phyloP scores from a whole-genome alignment of 2,888 invertebrate species.

The Mongoloraphidia duomilia region DNA sequence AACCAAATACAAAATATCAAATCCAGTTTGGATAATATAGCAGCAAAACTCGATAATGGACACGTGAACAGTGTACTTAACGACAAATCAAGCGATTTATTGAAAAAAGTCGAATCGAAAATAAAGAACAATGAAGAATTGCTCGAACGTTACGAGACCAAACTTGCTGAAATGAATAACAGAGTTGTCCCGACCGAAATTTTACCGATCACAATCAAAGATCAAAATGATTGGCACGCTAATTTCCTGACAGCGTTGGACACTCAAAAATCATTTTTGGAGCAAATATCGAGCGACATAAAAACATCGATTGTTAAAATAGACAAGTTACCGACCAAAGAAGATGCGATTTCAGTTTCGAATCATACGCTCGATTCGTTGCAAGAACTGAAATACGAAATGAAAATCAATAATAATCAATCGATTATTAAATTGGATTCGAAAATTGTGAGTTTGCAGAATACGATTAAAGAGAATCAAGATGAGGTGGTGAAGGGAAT shows the following conservation, averaged over 20 bases:
- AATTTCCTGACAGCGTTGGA: slow-evolving; percentile 23
- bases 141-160: slow-evolving; percentile 40
- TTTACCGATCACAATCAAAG: slow-evolving; percentile 13
- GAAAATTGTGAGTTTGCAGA: slow-evolving; percentile 15
- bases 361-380: slow-evolving; percentile 47
- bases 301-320: slow-evolving; percentile 21
- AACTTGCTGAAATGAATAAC: slow-evolving; percentile 34
- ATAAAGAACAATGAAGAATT: slow-evolving; percentile 37
- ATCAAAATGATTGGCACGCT: slow-evolving; percentile 24
- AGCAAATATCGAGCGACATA: slow-evolving; percentile 22
- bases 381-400: slow-evolving; percentile 35
- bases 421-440: slow-evolving; percentile 8
- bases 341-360: slow-evolving; percentile 38
- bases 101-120: slow-evolving; percentile 30
- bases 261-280: slow-evolving; percentile 22
- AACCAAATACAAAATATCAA: slow-evolving; percentile 23
- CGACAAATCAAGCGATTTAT: slow-evolving; percentile 29
- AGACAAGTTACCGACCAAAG: slow-evolving; percentile 29
- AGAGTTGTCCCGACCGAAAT: slow-evolving; percentile 14
- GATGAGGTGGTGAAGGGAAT: slow-evolving; percentile 20
- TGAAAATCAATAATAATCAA: slow-evolving; percentile 22
- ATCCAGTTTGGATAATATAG: slow-evolving; percentile 20
- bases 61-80: slow-evolving; percentile 26
- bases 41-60: slow-evolving; percentile 23
- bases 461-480: slow-evolving; percentile 17